Evolutionary conservation across 2,797 vertebrate species (phyloP), one percentile per base, ranked within the genome.

Genomic region (Gymnoscopelus microlampas): DNA sequence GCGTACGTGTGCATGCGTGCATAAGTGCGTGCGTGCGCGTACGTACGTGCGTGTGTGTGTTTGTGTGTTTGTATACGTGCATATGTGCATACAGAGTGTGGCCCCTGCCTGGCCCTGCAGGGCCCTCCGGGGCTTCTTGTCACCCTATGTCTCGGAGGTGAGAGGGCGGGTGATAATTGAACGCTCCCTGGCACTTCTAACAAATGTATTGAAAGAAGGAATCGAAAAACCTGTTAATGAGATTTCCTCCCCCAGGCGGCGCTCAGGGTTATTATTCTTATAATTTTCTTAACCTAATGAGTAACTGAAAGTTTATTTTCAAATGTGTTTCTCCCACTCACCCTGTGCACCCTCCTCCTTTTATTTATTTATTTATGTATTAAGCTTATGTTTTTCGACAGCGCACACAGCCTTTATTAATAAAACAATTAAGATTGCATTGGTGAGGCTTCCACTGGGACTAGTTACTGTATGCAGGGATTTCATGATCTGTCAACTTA

Each of bases 141-240:
- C 90, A 81, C 86, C 88, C 81, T 7, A 14, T 83, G 85, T 92
- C 86, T 90, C 26, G 79, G 82, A 92, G 90, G 90, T 92, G 90
- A 91, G 88, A 92, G 91, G 85, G 86, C 72, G 86, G 87, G 86
- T 90, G 89, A 92, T 92, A 92, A 91, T 92, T 92, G 87, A 91
- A 91, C 90, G 83, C 87, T 88, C 82, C 67, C 85, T 82, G 83
- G 87, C 85, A 85, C 86, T 87, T 88, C 87, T 90, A 92, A 93
- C 91, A 92, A 92, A 93, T 91, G 89, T 92, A 92, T 90, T 91
- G 90, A 93, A 90, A 85, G 88, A 54, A 72, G 71, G 85, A 91
- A 92, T 93, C 89, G 89, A 94, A 92, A 92, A 91, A 92, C 87
- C 88, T 88, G 91, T 92, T 93, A 93, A 94, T 94, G 89, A 93